Base-by-base conservation (phyloP, 2,113 vertebrate species). In the Sula dactylatra region DNA sequence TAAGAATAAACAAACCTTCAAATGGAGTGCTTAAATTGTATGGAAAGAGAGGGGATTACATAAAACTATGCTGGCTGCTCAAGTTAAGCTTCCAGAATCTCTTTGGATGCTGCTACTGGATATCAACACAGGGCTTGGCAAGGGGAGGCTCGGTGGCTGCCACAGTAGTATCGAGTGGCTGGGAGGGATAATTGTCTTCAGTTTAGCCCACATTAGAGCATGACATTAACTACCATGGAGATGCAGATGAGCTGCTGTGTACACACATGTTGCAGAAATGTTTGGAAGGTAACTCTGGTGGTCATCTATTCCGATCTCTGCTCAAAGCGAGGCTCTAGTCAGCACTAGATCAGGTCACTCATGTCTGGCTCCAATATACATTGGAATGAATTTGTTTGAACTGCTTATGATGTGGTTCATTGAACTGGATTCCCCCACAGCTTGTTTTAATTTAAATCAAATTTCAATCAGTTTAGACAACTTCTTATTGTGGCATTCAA, bases 211-310 rank as follows among this genome's bases (percentile, higher is more conserved):
- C 27, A 31, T 42, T n/a, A 84, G 74, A 67, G 36, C 14, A 21
- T 58, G 67, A 52, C 22, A 45, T 31, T 36, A 61, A 42, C 52
- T 52, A 13, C 72, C 47, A n/a, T 31, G 36, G 64, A 50, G 45
- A 62, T 19, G 38, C 0, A 4, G 42, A 24, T 47, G 76, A 86
- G 59, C 61, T 78, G 59, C 59, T 66, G 21, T 21, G n/a, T 50
- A 12, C 0, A 3, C 49, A 15, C 9, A 0, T 12, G 32, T 24
- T 9, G 2, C 19, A 26, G 45, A 54, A 56, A 32, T 34, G 47
- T 38, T 31, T 58, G 62, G 52, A 49, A 59, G n/a, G 50, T 64
- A 70, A 25, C 74, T 73, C 42, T 81, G 62, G 69, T 81, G 69
- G 50, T 76, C 62, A 34, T 22, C 59, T 83, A 11, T 58, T 85